Percentiles rank a stretch among this genome's conserved stretches.
These are phyloP conservation scores for Heliconius hermathena DNA, from an alignment of 1,140 invertebrate genomes.

Conservation along the genomic window DNA sequence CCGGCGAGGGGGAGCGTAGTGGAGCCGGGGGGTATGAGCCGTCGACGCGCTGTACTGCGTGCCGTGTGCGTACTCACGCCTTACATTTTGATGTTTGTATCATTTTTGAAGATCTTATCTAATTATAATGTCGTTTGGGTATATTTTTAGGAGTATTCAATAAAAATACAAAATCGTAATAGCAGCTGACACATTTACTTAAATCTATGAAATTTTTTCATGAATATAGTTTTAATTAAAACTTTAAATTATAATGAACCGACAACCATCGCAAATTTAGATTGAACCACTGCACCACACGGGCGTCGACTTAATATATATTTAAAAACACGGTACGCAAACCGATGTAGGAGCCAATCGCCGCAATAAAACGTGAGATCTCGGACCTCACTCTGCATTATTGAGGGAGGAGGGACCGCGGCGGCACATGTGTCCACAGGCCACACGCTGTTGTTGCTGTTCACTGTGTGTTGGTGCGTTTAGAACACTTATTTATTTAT, in stretches of 20 bases:
- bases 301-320: slow-evolving; percentile 20
- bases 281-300: background rate
- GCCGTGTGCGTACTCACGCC: background rate
- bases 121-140: no score
- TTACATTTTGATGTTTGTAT: background rate
- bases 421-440: slow-evolving; percentile 66
- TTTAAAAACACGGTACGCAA: slow-evolving; percentile 22
- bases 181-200: no score
- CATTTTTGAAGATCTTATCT: background rate
- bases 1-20: no score
- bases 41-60: background rate
- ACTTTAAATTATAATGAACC: background rate
- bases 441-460: background rate
- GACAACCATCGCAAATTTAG: background rate
- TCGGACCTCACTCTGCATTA: slow-evolving; percentile 66
- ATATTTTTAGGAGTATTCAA: no score
- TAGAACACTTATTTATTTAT: no score
- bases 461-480: background rate
- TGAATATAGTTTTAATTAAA: no score
- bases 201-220: no score
- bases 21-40: background rate
- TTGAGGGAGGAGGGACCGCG: slow-evolving; percentile 48
- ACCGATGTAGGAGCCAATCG: slow-evolving; percentile 57
- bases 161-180: no score
- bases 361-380: slow-evolving; percentile 71